Evolutionary conservation across 1,140 invertebrate genomes (phyloP), one percentile per base, ranked within the genome.

Genomic region (Drosophila sucinea): DNA sequence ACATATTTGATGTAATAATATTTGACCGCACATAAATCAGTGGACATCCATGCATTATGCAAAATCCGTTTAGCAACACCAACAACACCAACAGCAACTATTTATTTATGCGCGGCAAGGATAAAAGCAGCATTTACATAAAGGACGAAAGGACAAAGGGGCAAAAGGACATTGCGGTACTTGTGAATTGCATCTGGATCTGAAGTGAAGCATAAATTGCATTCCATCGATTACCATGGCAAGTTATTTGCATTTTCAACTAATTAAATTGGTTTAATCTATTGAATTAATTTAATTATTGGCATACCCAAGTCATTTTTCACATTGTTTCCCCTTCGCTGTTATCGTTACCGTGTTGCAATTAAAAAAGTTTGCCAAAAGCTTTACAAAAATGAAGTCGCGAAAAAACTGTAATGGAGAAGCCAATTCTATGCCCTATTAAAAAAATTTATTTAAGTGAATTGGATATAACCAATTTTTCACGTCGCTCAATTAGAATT

Each of bases 251-350:
- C 58, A 51, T 60, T 63, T 69, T 30, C 38, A 63, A 61, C 58
- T 63, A 76, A 81, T 81, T 77, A 73, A 81, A 77, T 35, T 67
- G 44, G 51, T 67, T 81, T 67, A 77, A 73, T 77, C 66, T 73
- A 44, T 44, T 71, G 64, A 23, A 68, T 62, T 72, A 68, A 68
- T 67, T 73, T 33, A 56, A 77, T 70, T 62, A 82, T 78, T 78
- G 73, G 74, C 51, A 10, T 51, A 27, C 23, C 51, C 58, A 64
- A 73, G 63, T 80, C 41, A 72, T 51, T 69, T 73, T 63, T 38
- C 44, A 27, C 7, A 27, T 27, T 27, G 23, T 25, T 23, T 44
- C 7, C 5, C 2, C 17, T 7, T 47, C 25, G 1, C 17, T 47
- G 44, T 44, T 44, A n/a, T 44, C 0, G 4, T 7, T n/a, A 29